These are phyloP conservation scores for Esox lucius DNA, from an alignment of 2,797 vertebrate genomes.

Conservation along the genomic window DNA sequence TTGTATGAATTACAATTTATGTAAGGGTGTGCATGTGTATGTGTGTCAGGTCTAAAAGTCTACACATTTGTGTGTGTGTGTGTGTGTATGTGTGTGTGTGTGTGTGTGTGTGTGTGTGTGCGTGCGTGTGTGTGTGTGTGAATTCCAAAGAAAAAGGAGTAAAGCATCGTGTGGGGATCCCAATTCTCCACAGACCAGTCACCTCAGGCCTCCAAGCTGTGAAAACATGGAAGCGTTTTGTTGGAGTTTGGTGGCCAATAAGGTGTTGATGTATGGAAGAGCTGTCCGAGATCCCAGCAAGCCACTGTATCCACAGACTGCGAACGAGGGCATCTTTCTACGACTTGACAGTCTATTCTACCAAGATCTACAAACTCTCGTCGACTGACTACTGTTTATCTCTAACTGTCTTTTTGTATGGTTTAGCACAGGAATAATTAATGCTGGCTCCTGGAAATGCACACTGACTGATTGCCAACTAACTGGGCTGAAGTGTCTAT, in stretches of 20 bases:
- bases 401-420: background rate
- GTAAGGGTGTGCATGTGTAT: background rate
- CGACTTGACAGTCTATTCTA: background rate
- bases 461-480: background rate
- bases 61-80: slow-evolving; percentile 40
- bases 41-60: slow-evolving; percentile 12
- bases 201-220: slow-evolving; percentile 88
- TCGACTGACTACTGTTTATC: background rate
- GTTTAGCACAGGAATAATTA: background rate
- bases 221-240: slow-evolving; percentile 89
- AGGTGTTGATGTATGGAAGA: slow-evolving; percentile 84
- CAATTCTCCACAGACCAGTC: slow-evolving; percentile 76
- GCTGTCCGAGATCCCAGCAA: slow-evolving; percentile 82
- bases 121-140: slow-evolving; percentile 33
- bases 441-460: background rate
- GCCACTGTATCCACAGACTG: slow-evolving; percentile 71
- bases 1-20: background rate
- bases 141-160: slow-evolving; percentile 43
- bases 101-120: slow-evolving; percentile 29
- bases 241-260: slow-evolving; percentile 87
- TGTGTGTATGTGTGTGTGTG: slow-evolving; percentile 31
- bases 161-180: slow-evolving; percentile 83
- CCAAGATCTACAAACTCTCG: background rate
- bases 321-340: slow-evolving; percentile 2
- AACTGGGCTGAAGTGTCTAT: background rate